phyloP scores from a whole-genome alignment of 2,888 invertebrate genomes.

The Dugesia japonica region DNA sequence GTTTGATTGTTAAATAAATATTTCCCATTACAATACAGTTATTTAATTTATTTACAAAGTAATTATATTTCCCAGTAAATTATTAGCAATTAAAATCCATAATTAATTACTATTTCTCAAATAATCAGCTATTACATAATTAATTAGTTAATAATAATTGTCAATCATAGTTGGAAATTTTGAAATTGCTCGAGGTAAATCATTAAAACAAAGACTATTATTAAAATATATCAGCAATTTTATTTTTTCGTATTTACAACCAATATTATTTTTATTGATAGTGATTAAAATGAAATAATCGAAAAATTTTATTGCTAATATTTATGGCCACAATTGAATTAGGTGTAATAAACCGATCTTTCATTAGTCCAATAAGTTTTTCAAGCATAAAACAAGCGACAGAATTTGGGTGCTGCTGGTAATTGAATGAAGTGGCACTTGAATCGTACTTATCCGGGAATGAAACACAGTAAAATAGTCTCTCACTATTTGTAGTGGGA shows the following conservation, averaged over 20 bases:
- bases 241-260: not conserved
- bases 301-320: slow-evolving; percentile 6
- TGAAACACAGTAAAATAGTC: not conserved
- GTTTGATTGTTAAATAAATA: too few relatives aligned
- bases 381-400: slow-evolving; percentile 14
- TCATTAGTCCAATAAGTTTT: slow-evolving; percentile 20
- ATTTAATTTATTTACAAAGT: too few relatives aligned
- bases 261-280: not conserved
- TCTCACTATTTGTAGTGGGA: not conserved
- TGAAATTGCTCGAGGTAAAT: too few relatives aligned
- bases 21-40: too few relatives aligned
- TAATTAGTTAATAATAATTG: not conserved
- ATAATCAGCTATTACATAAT: not conserved
- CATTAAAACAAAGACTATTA: too few relatives aligned
- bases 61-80: too few relatives aligned
- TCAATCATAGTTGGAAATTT: not conserved
- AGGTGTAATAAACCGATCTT: not conserved
- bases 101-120: too few relatives aligned
- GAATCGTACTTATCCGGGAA: slow-evolving; percentile 20
- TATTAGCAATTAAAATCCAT: too few relatives aligned
- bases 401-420: not conserved
- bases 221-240: too few relatives aligned
- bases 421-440: slow-evolving; percentile 20
- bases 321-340: not conserved
- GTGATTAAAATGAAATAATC: not conserved